These are phyloP conservation scores for Lepidonotus clava DNA, from an alignment of 2,888 invertebrate species.

Conservation along the genomic window DNA sequence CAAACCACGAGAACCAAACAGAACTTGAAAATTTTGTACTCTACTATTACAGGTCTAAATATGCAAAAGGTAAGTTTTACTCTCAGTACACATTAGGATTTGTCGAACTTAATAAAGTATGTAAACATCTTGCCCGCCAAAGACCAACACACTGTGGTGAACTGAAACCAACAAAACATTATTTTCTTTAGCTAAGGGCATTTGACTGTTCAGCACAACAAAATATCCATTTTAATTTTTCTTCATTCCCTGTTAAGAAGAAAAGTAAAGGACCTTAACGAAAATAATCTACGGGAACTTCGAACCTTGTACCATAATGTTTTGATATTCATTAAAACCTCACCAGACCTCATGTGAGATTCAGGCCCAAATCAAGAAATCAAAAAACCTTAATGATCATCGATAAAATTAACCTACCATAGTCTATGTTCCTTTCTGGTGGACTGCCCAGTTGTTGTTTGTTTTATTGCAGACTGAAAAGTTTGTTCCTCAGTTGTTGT, in stretches of 20 bases:
- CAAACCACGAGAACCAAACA: background rate
- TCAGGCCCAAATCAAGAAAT: too few relatives aligned
- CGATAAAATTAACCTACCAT: too few relatives aligned
- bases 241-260: background rate
- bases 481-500: background rate
- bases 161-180: too few relatives aligned
- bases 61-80: background rate
- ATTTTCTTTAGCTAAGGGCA: background rate
- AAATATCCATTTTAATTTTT: background rate
- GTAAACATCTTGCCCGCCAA: background rate
- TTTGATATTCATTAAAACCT: too few relatives aligned
- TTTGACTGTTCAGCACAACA: background rate
- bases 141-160: background rate
- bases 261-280: too few relatives aligned
- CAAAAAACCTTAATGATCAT: too few relatives aligned
- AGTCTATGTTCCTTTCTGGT: too few relatives aligned
- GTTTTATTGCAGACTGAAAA: background rate
- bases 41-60: background rate
- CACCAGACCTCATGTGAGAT: too few relatives aligned
- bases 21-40: conserved; percentile 9
- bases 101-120: background rate
- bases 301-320: too few relatives aligned
- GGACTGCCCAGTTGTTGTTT: background rate
- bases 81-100: background rate
- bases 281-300: too few relatives aligned